These are phyloP conservation scores for Drosophila kuntzei DNA, from an alignment of 2,888 invertebrate genomes.

Conservation along the genomic window DNA sequence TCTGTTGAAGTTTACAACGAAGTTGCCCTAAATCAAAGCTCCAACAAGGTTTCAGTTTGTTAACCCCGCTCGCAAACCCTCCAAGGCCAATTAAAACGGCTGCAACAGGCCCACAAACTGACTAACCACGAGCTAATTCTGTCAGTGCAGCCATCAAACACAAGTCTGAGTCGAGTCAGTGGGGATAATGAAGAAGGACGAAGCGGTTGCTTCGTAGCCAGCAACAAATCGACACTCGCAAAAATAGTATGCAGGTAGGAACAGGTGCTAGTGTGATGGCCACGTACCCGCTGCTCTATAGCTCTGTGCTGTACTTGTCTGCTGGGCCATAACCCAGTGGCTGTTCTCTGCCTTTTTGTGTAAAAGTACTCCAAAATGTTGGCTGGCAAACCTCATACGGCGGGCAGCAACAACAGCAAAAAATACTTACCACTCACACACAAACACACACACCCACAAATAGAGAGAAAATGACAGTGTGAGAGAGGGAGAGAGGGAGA, in stretches of 20 bases:
- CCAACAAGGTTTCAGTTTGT: conserved; percentile 25
- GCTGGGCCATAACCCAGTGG: conserved; percentile 44
- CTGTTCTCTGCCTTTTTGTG: conserved; percentile 65
- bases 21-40: conserved; percentile 22
- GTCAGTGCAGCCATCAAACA: conserved; percentile 71
- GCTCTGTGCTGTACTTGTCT: conserved; percentile 55
- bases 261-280: conserved; percentile 48
- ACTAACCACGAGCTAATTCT: conserved; percentile 64
- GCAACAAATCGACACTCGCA: conserved; percentile 36
- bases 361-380: conserved; percentile 78
- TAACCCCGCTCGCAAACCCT: conserved; percentile 22
- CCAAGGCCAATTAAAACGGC: conserved; percentile 65
- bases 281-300: conserved; percentile 37
- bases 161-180: conserved; percentile 40
- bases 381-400: conserved; percentile 66
- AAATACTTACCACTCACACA: conserved; percentile 73
- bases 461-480: not conserved
- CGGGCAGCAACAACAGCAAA: conserved; percentile 66
- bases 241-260: conserved; percentile 47
- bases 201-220: conserved; percentile 1
- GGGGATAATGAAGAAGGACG: not conserved
- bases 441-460: conserved; percentile 16
- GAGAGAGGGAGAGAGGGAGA: not conserved
- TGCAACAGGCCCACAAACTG: conserved; percentile 15
- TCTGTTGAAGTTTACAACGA: conserved; percentile 1